Evolutionary conservation across 1,140 invertebrate species (phyloP), one percentile per base, ranked within the genome.

Genomic region (Drosophila grimshawi): DNA sequence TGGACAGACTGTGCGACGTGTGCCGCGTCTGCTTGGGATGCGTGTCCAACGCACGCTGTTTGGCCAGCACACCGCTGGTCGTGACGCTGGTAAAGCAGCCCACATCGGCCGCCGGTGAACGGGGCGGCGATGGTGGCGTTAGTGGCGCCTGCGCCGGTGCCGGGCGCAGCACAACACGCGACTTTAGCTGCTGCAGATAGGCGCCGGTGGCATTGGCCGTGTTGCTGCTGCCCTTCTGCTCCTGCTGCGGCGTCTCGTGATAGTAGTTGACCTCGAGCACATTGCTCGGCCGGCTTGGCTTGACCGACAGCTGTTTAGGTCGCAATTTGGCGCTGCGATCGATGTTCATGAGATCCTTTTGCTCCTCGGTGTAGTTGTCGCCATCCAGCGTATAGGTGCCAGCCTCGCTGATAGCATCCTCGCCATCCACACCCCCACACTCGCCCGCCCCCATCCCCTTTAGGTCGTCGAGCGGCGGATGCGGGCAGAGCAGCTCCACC

Each of bases 381-480:
- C 96, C 96, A 78, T 97, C 96, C 39, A 98, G 95, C 0, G 97
- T 98, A 77, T 98, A 98, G 1, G 97, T 98, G 33, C 97, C 97
- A 4, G 96, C 94, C 91, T 97, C 96, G 92, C 96, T 97, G 0
- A 95, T 94, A 32, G 96, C 67, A 67, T 81, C 88, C 67, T 92
- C 61, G 19, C 19, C 33, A n/a, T 43, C 39, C 3, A n/a, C 39
- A 43, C 4, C 5, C 2, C 10, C 39, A 3, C 19, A 19, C n/a
- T 88, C 86, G 62, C 82, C 41, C 30, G 30, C 1, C 19, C 19
- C 0, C 19, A 35, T 68, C 55, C 30, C 41, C 53, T 89, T 90
- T 5, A 79, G 43, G 49, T 92, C 91, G 8, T 75, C 72, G 19
- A 92, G 76, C 32, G 92, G 92, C 27, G 90, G 90, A 53, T 92